A percentile compares a stretch with the other conserved stretches of the same genome.
Evolutionary conservation across 2,888 invertebrate species (phyloP).

Genomic region (Chrysopilus asiliformis): DNA sequence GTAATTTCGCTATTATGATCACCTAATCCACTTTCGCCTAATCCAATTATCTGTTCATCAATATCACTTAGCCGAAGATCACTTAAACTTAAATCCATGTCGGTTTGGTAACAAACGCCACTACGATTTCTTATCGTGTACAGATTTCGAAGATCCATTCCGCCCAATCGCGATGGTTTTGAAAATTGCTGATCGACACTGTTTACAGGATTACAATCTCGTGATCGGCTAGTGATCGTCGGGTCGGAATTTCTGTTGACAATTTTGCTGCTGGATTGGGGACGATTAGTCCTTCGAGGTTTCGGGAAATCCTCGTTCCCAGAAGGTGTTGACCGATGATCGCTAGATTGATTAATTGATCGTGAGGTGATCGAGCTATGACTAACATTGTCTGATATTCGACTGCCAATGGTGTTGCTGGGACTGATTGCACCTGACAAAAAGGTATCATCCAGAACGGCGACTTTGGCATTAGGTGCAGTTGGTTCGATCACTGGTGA

Average conservation of each 20-base stretch:
- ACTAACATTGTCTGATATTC: too few relatives aligned
- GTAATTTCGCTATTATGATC: too few relatives aligned
- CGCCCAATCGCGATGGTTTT: constrained; percentile 10
- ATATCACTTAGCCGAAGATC: constrained; percentile 34
- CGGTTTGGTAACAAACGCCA: constrained; percentile 22
- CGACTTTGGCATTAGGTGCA: constrained; percentile 26
- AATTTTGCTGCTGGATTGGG: background rate
- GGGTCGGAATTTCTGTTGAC: background rate
- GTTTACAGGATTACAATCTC: too few relatives aligned
- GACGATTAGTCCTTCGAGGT: background rate
- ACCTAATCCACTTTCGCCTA: too few relatives aligned
- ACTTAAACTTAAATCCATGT: constrained; percentile 8
- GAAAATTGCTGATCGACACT: too few relatives aligned
- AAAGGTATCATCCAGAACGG: constrained; percentile 35
- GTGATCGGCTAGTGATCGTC: too few relatives aligned
- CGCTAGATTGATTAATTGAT: background rate
- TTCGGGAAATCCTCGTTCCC: background rate
- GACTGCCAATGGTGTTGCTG: too few relatives aligned
- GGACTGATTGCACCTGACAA: constrained; percentile 22
- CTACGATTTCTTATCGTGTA: constrained; percentile 32
- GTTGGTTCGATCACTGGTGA: constrained; percentile 15
- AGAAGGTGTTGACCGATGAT: background rate
- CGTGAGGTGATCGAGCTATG: background rate
- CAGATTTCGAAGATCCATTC: constrained; percentile 25
- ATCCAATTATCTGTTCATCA: too few relatives aligned